These are phyloP conservation scores for Eupithecia subfuscata DNA, from an alignment of 2,888 invertebrate species.

Conservation along the genomic window DNA sequence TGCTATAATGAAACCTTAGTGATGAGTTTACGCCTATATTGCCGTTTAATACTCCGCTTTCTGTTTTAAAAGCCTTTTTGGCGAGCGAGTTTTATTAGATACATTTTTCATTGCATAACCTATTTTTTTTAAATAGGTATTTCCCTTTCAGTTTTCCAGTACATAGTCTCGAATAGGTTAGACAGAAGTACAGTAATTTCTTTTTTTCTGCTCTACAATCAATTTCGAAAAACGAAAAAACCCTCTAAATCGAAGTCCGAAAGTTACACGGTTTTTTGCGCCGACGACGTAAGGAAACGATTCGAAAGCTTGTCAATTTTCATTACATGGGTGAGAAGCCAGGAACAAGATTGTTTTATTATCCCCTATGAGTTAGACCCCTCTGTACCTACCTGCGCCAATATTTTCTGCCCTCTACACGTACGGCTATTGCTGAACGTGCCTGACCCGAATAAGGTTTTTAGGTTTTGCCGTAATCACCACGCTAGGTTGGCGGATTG, in stretches of 20 bases:
- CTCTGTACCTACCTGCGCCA: background rate
- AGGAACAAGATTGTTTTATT: slow-evolving; percentile 1
- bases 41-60: slow-evolving; percentile 13
- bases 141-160: background rate
- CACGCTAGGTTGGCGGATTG: too few species aligned
- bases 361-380: background rate
- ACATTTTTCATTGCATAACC: background rate
- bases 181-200: background rate
- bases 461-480: too few species aligned
- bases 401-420: background rate
- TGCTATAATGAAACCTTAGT: slow-evolving; percentile 22
- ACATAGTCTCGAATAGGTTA: background rate
- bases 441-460: too few species aligned
- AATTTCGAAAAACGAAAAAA: too few species aligned
- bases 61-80: background rate
- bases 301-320: background rate
- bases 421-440: too few species aligned
- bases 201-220: background rate
- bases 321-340: slow-evolving; percentile 5
- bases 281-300: background rate
- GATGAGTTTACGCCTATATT: slow-evolving; percentile 16
- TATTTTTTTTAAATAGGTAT: background rate
- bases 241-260: background rate
- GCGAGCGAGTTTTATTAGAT: background rate
- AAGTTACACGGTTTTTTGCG: background rate